These are phyloP conservation scores for Drosophila funebris DNA, from an alignment of 1,140 invertebrate genomes.

Conservation along the genomic window DNA sequence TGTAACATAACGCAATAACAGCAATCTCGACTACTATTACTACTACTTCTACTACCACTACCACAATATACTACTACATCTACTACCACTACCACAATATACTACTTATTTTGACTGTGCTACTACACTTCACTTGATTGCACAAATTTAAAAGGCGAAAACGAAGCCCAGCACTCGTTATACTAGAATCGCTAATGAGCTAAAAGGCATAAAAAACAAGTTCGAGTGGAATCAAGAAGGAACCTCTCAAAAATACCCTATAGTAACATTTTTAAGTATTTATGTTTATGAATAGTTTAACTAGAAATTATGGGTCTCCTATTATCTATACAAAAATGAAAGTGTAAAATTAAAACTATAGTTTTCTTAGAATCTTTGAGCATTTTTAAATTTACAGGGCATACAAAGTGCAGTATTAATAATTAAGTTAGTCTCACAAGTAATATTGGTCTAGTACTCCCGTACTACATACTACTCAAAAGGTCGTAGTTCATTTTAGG, in stretches of 20 bases:
- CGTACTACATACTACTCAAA: slow-evolving; percentile 1
- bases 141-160: slow-evolving; percentile 59
- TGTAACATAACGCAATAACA: slow-evolving; percentile 35
- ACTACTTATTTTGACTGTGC: slow-evolving; percentile 68
- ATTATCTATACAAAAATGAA: no score
- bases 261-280: neutral
- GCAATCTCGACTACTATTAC: slow-evolving; percentile 11
- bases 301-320: neutral
- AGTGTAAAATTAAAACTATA: no score
- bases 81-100: slow-evolving; percentile 35
- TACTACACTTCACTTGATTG: slow-evolving; percentile 70
- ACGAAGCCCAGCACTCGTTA: neutral
- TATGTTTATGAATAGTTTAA: neutral
- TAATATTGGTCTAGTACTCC: no score
- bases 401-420: slow-evolving; percentile 39
- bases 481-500: neutral
- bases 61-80: neutral
- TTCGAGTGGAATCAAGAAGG: neutral
- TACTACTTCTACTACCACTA: neutral
- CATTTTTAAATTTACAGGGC: slow-evolving; percentile 33
- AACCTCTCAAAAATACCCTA: neutral
- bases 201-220: slow-evolving; percentile 17
- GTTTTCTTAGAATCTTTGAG: no score
- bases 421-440: slow-evolving; percentile 59
- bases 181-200: slow-evolving; percentile 17